phyloP scores from a whole-genome alignment of 2,888 invertebrate genomes.

The Halictus quadricinctus region DNA sequence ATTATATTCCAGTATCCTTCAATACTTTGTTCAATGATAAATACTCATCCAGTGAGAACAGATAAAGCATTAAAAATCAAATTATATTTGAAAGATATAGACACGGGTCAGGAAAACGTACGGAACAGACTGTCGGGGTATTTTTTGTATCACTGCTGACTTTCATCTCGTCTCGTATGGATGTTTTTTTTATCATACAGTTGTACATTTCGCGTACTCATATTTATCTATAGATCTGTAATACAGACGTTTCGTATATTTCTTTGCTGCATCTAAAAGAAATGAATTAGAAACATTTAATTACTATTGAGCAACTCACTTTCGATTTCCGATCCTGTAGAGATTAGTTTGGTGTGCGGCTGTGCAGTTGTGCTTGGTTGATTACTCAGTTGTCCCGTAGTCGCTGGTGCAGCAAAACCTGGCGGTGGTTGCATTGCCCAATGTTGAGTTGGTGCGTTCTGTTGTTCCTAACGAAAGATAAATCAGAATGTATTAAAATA shows the following conservation, averaged over 20 bases:
- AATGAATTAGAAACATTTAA: slow-evolving; percentile 10
- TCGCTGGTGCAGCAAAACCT: slow-evolving; percentile 79
- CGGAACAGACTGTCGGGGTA: slow-evolving; percentile 72
- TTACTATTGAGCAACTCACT: slow-evolving; percentile 71
- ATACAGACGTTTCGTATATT: slow-evolving; percentile 53
- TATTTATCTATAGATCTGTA: slow-evolving; percentile 77
- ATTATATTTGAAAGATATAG: slow-evolving; percentile 67
- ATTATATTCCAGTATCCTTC: slow-evolving; percentile 45
- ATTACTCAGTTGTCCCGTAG: slow-evolving; percentile 77
- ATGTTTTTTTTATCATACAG: slow-evolving; percentile 64
- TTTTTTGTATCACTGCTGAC: slow-evolving; percentile 66
- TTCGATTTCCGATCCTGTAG: slow-evolving; percentile 81
- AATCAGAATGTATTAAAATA: background rate
- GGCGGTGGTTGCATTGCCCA: slow-evolving; percentile 82
- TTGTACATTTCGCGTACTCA: slow-evolving; percentile 65
- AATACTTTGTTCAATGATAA: slow-evolving; percentile 52
- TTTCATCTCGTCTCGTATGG: slow-evolving; percentile 63
- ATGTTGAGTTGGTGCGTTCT: slow-evolving; percentile 78
- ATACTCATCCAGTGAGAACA: slow-evolving; percentile 57
- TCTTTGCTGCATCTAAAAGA: slow-evolving; percentile 21
- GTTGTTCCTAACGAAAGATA: slow-evolving; percentile 74
- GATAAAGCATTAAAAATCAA: slow-evolving; percentile 55
- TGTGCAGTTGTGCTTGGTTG: slow-evolving; percentile 80
- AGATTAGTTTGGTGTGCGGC: slow-evolving; percentile 81
- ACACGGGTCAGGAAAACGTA: slow-evolving; percentile 75